A percentile compares a stretch with the other conserved stretches of the same genome.
These are phyloP conservation scores for Tapera naevia DNA, from an alignment of 2,797 vertebrate genomes.

Conservation along the genomic window DNA sequence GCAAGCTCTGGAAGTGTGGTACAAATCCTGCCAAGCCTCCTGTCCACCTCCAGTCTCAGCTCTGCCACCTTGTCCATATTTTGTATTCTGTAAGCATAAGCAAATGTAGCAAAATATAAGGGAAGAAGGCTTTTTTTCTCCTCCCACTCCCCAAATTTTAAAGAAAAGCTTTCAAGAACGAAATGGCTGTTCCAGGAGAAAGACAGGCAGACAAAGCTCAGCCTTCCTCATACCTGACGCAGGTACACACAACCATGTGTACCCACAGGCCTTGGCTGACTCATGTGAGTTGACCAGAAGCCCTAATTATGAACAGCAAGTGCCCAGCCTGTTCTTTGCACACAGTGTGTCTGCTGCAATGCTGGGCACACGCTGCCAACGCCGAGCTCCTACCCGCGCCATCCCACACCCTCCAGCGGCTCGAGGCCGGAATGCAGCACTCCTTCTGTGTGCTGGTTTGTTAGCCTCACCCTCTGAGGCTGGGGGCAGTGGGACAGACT, in stretches of 20 bases:
- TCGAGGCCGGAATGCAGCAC: background rate
- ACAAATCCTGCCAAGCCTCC: background rate
- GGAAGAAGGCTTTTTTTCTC: background rate
- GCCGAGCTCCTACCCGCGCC: background rate
- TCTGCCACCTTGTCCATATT: background rate
- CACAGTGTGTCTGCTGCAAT: background rate
- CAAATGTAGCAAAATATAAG: background rate
- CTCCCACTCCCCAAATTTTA: background rate
- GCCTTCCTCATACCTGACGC: background rate
- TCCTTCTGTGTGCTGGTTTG: background rate
- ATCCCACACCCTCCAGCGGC: constrained; percentile 11
- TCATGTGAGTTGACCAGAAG: background rate
- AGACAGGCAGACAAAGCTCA: background rate
- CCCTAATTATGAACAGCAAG: background rate
- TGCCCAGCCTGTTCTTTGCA: background rate
- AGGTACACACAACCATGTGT: background rate
- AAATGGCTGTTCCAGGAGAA: background rate
- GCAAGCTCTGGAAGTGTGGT: background rate
- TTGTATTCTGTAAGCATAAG: background rate
- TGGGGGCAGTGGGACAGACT: background rate
- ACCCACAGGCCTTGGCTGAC: background rate
- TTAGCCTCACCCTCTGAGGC: constrained; percentile 47
- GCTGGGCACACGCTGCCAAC: background rate
- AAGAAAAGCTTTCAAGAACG: background rate
- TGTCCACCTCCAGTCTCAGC: background rate